Percentiles rank a stretch among this genome's conserved stretches.
These are phyloP conservation scores for Meiosimyza decipiens DNA, from an alignment of 2,888 invertebrate species.

Conservation along the genomic window DNA sequence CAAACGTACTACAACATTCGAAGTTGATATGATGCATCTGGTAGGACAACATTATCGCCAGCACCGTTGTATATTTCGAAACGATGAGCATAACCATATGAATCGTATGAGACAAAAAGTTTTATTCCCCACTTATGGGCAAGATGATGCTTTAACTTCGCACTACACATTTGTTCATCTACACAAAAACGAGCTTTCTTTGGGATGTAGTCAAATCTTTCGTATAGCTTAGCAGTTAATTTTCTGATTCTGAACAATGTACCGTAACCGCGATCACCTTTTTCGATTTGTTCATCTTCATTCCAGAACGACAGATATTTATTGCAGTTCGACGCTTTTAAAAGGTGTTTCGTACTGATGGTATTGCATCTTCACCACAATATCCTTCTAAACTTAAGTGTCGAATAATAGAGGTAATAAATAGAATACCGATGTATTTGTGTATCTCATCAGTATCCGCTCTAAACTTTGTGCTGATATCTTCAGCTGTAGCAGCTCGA, in stretches of 20 bases:
- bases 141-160: slow-evolving; percentile 23
- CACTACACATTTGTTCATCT: slow-evolving; percentile 24
- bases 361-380: slow-evolving; percentile 41
- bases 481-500: slow-evolving; percentile 9
- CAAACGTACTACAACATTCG: too few species aligned
- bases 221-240: slow-evolving; percentile 2
- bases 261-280: slow-evolving; percentile 41
- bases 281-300: slow-evolving; percentile 39
- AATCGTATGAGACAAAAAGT: too few species aligned
- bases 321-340: slow-evolving; percentile 41
- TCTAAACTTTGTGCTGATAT: slow-evolving; percentile 24
- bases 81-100: too few species aligned
- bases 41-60: too few species aligned
- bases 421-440: slow-evolving; percentile 37
- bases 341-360: slow-evolving; percentile 37
- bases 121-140: too few species aligned
- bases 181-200: slow-evolving; percentile 19
- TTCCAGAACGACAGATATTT: slow-evolving; percentile 40
- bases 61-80: too few species aligned
- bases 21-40: too few species aligned
- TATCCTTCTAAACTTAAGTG: slow-evolving; percentile 42
- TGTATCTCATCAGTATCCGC: slow-evolving; percentile 25
- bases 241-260: slow-evolving; percentile 35
- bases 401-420: slow-evolving; percentile 38
- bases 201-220: slow-evolving; percentile 32